Evolutionary conservation across 2,113 vertebrate genomes (phyloP), one percentile per base, ranked within the genome.

Genomic region (Campylomormyrus tamandua): DNA sequence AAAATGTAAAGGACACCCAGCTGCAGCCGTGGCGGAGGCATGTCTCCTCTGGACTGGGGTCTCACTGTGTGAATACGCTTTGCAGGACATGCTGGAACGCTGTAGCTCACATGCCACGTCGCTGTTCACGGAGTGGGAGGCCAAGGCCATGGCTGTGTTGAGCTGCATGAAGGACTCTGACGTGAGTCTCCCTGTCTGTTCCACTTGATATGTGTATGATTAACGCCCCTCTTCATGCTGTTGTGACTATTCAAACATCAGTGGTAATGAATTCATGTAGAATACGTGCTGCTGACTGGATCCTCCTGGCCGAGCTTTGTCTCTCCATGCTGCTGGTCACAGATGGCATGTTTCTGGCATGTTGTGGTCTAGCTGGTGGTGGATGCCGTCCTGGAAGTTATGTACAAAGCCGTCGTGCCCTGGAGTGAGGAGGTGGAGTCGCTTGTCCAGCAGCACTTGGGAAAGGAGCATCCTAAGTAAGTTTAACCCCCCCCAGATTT

Each of bases 61-160:
- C 83, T 84, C 45, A n/a, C 42, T 84, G 83, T 84, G 42, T 83
- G 35, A 10, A 21, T 83, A 1, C 90, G 5, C 85, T 70, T 50
- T 31, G 5, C 90, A 99, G 98, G 97, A 99, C 92, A 94, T 99
- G 91, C 93, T 99, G 85, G 97, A 97, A 86, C 96, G 96, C 8
- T 98, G 97, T 88, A 96, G 97, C 90, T 97, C 97, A 24, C 96
- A 97, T 83, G 97, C 96, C 1, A 94, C 94, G 0, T 98, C 98
- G 0, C 95, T 99, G 24, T 99, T 99, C 92, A 98, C 98, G 0
- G 96, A 97, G 0, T 99, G 98, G 98, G 98, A 99, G 91, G 98
- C 97, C 13, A 99, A 99, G 95, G 97, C 97, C 0, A 96, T 99
- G 85, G 97, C 98, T 1, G 96, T 99, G 58, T 95, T 98, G 17